These are phyloP conservation scores for Cantharis nigra DNA, from an alignment of 2,888 invertebrate species.

Conservation along the genomic window DNA sequence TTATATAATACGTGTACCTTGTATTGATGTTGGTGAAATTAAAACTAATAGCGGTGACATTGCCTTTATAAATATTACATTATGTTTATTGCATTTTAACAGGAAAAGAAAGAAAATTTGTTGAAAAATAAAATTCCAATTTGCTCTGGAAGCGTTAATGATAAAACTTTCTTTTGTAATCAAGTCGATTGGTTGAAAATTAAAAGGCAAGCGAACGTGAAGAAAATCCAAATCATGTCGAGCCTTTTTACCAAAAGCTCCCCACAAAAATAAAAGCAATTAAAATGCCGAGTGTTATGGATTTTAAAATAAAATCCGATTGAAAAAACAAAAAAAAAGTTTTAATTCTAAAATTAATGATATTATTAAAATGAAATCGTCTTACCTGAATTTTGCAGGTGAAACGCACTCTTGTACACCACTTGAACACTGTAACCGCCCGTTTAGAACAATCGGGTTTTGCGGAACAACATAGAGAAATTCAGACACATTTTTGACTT, in stretches of 20 bases:
- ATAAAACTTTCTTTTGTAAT: not conserved
- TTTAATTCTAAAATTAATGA: not conserved
- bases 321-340: not conserved
- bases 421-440: slow-evolving; percentile 28
- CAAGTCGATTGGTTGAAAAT: not conserved
- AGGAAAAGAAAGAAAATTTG: not conserved
- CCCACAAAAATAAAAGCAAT: not conserved
- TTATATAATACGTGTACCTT: not conserved
- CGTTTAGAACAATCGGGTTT: slow-evolving; percentile 23
- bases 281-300: not conserved
- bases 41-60: not conserved
- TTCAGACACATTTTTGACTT: slow-evolving; percentile 22
- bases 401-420: slow-evolving; percentile 28
- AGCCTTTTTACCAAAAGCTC: not conserved
- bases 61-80: not conserved
- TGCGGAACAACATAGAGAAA: slow-evolving; percentile 16
- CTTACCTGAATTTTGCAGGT: slow-evolving; percentile 27
- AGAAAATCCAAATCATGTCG: not conserved
- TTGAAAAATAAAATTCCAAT: not conserved
- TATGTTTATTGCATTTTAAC: not conserved
- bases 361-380: not conserved
- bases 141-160: not conserved
- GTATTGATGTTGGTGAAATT: not conserved
- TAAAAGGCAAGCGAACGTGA: not conserved
- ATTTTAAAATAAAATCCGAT: not conserved